Evolutionary conservation across 2,888 invertebrate species (phyloP).

Genomic region (Hanleya hanleyi): DNA sequence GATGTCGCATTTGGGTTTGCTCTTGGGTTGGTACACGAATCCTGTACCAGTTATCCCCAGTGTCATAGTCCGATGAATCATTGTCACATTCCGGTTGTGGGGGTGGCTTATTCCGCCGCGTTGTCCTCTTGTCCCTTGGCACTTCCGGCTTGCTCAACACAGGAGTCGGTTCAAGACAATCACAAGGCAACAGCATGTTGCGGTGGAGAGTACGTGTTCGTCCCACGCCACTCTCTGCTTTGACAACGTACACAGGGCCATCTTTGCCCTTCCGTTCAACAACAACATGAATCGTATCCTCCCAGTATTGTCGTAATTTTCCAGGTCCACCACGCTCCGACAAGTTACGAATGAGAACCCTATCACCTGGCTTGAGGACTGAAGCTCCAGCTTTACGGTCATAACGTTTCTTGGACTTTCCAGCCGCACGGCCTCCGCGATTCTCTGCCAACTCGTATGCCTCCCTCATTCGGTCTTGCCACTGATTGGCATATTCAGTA

Average conservation of each 20-base stretch:
- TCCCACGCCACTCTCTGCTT: neutral
- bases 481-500: neutral
- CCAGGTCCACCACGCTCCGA: slow-evolving; percentile 12
- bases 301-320: slow-evolving; percentile 19
- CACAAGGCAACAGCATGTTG: slow-evolving; percentile 16
- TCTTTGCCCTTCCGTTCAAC: neutral
- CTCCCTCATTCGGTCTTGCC: slow-evolving; percentile 1
- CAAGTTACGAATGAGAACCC: slow-evolving; percentile 12
- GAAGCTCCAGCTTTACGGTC: no score
- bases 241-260: slow-evolving; percentile 16
- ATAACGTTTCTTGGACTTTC: neutral
- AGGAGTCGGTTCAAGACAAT: neutral
- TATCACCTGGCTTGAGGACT: slow-evolving; percentile 6
- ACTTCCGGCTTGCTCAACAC: no score
- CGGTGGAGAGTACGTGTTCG: slow-evolving; percentile 7
- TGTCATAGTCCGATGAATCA: no score
- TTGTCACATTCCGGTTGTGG: no score
- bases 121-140: no score
- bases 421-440: neutral
- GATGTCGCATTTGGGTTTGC: no score
- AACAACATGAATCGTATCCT: slow-evolving; percentile 15
- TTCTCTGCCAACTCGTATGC: neutral
- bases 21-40: no score
- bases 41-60: no score
- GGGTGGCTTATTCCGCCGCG: no score